A percentile compares a stretch with the other conserved stretches of the same genome.
These are phyloP conservation scores for Alviniconcha marisindica DNA, from an alignment of 1,140 invertebrate genomes.

Conservation along the genomic window DNA sequence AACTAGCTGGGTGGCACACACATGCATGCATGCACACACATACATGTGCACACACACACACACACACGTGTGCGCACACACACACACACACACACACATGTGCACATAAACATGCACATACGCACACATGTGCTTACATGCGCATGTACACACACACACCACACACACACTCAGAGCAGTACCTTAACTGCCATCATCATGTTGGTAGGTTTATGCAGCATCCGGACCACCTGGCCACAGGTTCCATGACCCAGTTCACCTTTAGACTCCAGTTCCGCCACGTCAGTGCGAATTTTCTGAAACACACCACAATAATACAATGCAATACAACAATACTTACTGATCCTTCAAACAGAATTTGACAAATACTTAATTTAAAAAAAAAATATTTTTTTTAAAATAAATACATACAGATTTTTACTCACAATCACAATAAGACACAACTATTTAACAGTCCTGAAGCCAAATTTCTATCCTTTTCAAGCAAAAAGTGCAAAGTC, in stretches of 20 bases:
- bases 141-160: not conserved
- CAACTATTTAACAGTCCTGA: too few species aligned
- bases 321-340: too few species aligned
- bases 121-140: too few species aligned
- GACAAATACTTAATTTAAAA: too few species aligned
- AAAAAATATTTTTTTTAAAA: too few species aligned
- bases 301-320: conserved; percentile 36
- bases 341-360: too few species aligned
- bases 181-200: conserved; percentile 96
- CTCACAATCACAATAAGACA: too few species aligned
- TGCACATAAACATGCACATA: not conserved
- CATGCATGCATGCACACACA: conserved; percentile 3
- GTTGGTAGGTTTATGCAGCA: conserved; percentile 91
- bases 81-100: not conserved
- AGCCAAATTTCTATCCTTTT: too few species aligned
- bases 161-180: conserved; percentile 43
- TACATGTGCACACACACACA: conserved; percentile 8
- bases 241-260: conserved; percentile 97
- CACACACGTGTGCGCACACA: not conserved
- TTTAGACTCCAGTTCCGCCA: conserved; percentile 90
- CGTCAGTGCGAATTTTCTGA: conserved; percentile 87
- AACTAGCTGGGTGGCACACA: too few species aligned
- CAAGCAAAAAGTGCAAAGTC: too few species aligned
- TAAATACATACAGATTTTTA: too few species aligned
- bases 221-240: conserved; percentile 98